Percentiles rank a stretch among this genome's conserved stretches.
Conservation (phyloP, 2,797 vertebrate species). For the Dicrostonyx torquatus region DNA sequence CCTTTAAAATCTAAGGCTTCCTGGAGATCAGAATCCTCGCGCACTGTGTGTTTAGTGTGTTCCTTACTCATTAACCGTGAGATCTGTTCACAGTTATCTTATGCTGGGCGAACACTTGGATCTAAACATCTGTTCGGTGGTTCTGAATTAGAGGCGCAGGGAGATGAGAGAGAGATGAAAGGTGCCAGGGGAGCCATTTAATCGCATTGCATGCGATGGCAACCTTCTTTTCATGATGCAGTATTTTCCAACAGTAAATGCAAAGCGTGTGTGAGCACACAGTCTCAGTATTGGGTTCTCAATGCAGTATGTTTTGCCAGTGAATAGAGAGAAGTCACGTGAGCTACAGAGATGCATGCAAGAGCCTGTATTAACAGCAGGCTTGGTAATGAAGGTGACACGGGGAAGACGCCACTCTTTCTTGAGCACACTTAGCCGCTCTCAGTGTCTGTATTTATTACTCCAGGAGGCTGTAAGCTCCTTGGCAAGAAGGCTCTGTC, state of each 20-base stretch:
- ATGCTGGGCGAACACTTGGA: slow-evolving; percentile 13
- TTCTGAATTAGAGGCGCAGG: slow-evolving; percentile 20
- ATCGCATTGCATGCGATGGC: neutral
- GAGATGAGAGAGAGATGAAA: slow-evolving; percentile 40
- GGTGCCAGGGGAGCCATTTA: neutral
- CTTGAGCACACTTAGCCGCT: neutral
- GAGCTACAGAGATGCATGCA: neutral
- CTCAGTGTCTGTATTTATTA: neutral
- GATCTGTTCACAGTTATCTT: slow-evolving; percentile 35
- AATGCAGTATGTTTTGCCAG: neutral
- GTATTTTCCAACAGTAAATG: neutral
- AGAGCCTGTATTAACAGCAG: neutral
- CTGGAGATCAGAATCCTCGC: slow-evolving; percentile 42
- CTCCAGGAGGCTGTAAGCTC: neutral
- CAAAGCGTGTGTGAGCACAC: neutral
- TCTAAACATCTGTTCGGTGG: slow-evolving; percentile 19
- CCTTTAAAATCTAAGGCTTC: slow-evolving; percentile 55
- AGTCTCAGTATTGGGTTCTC: neutral
- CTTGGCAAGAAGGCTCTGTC: neutral
- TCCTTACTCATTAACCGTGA: slow-evolving; percentile 53
- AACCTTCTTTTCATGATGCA: neutral
- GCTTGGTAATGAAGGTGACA: neutral
- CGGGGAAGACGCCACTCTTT: neutral
- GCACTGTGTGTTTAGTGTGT: neutral
- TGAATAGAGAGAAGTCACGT: neutral